Evolutionary conservation across 2,797 vertebrate genomes (phyloP).

Genomic region (Myioborus melanocephalus): DNA sequence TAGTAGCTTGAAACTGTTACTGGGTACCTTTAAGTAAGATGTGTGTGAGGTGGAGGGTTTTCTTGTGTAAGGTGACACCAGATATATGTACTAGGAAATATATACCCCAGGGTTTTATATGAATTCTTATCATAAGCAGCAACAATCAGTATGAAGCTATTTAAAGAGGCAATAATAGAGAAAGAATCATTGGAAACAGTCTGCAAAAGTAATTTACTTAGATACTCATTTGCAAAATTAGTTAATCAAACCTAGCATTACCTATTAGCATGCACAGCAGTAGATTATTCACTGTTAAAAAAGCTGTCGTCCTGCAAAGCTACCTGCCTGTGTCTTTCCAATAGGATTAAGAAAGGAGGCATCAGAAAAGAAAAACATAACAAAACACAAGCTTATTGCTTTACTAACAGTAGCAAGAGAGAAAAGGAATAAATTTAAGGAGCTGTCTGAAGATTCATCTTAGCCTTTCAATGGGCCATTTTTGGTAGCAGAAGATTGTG

Average conservation of each 20-base stretch:
- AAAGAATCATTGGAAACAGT: slow-evolving; percentile 18
- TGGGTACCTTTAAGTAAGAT: neutral
- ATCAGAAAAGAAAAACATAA: neutral
- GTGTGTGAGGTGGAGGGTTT: neutral
- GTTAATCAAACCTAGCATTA: slow-evolving; percentile 38
- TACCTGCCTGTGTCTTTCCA: neutral
- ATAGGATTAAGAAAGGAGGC: neutral
- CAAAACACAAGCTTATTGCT: neutral
- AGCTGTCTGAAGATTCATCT: slow-evolving; percentile 18
- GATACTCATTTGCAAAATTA: slow-evolving; percentile 39
- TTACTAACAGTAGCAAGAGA: neutral
- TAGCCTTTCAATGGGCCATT: slow-evolving; percentile 15
- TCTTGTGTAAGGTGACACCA: neutral
- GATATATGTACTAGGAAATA: slow-evolving; percentile 4
- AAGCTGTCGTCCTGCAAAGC: slow-evolving; percentile 12
- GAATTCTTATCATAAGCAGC: neutral
- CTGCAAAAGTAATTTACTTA: slow-evolving; percentile 23
- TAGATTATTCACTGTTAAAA: slow-evolving; percentile 35
- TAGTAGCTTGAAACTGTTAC: neutral
- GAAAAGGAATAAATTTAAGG: slow-evolving; percentile 29
- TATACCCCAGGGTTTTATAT: neutral
- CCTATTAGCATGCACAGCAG: slow-evolving; percentile 22
- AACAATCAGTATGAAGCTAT: neutral
- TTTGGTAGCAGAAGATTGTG: slow-evolving; percentile 24
- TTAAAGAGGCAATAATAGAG: slow-evolving; percentile 6